Conservation (phyloP, 2,888 invertebrate genomes). For the Epicampocera succincta region DNA sequence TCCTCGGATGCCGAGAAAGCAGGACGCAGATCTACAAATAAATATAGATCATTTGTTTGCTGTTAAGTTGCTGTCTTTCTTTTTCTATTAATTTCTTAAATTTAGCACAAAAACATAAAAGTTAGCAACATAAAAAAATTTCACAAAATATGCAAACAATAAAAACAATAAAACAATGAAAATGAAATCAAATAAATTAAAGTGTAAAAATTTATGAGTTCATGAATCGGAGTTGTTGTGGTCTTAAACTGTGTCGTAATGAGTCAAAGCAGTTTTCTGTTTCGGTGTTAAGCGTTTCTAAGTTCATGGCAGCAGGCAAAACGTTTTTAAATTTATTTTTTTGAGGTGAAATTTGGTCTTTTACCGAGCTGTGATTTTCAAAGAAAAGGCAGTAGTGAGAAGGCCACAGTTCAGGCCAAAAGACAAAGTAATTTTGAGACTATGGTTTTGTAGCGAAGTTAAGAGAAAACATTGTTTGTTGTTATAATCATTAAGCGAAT, state of each 20-base stretch:
- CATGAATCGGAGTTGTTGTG: neutral
- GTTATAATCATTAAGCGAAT: too few relatives aligned
- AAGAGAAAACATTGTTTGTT: too few relatives aligned
- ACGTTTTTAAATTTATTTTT: too few relatives aligned
- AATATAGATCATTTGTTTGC: slow-evolving; percentile 78
- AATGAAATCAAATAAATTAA: slow-evolving; percentile 7
- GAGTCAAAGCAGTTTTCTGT: neutral
- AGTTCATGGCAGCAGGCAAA: too few relatives aligned
- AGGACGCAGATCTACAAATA: slow-evolving; percentile 82
- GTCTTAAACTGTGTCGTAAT: slow-evolving; percentile 13
- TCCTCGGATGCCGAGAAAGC: slow-evolving; percentile 82
- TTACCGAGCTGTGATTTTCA: too few relatives aligned
- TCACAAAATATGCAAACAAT: slow-evolving; percentile 4
- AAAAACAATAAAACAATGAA: neutral
- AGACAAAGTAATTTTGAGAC: too few relatives aligned
- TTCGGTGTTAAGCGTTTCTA: neutral
- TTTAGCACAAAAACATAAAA: slow-evolving; percentile 22
- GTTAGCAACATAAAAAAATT: slow-evolving; percentile 15
- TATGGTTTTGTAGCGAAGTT: too few relatives aligned
- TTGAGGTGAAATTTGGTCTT: neutral
- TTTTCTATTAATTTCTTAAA: slow-evolving; percentile 4
- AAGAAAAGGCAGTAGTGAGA: too few relatives aligned
- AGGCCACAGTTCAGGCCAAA: too few relatives aligned
- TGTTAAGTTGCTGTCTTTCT: slow-evolving; percentile 34
- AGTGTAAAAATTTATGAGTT: slow-evolving; percentile 24